Base-by-base conservation (phyloP, 2,888 invertebrate genomes). In the Pilophorus perplexus region DNA sequence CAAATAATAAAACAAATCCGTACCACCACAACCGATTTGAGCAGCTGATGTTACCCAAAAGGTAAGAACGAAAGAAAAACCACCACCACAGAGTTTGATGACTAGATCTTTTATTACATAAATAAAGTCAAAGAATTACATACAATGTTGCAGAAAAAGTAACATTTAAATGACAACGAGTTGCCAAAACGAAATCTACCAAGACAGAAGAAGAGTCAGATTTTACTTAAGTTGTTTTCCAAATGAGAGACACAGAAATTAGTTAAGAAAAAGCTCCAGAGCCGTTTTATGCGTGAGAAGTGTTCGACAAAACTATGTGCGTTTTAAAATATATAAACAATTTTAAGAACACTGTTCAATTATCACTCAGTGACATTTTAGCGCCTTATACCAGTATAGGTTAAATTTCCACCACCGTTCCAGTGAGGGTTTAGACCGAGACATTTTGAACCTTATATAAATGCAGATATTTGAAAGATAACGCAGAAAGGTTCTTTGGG, bases 51-150 rank as follows among this genome's bases (percentile, higher is more conserved):
- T 33, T 28, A 44, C 27, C 48, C 25, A 14, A 38, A n/a, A 28
- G 46, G 62, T 44, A 67, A 69, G 57, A 54, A 62, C 50, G 66
- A 67, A 70, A 60, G 37, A 59, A 55, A 55, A 57, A 68, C 67
- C 70, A 52, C 52, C 64, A 70, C 68, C 69, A 59, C 64, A 67
- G 55, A 55, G 46, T 66, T 64, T 59, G 64, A 62, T 68, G 68
- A 70, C 68, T 70, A 68, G 67, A 67, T 64, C 44, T 69, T 69
- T 68, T 69, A 68, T 69, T 68, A 69, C 67, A 69, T 69, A 69
- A 69, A 69, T 54, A 42, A 42, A 16, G 52, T 52, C 48, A 54
- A 64, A 50, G 38, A 48, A 38, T 64, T 54, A 65, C 54, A 65
- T 62, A 46, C 33, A 62, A 55, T 55, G 18, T 33, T 54, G 16